These are phyloP conservation scores for Vesta saturnalis DNA, from an alignment of 2,888 invertebrate species.

Conservation along the genomic window DNA sequence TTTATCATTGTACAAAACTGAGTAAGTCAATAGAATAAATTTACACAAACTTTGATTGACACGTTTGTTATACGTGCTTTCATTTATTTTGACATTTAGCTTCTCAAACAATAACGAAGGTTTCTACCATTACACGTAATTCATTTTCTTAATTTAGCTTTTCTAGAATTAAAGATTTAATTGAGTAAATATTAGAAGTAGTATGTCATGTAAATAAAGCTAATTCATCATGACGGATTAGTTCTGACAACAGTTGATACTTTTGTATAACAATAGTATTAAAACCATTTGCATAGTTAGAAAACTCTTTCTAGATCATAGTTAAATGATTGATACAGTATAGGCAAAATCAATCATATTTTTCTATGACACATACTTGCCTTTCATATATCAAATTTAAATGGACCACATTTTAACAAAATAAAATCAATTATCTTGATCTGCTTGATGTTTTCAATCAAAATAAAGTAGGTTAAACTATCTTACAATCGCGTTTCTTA, in stretches of 20 bases:
- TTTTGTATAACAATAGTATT: background rate
- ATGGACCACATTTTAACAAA: background rate
- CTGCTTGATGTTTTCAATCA: background rate
- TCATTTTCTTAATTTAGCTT: no score
- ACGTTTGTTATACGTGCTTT: no score
- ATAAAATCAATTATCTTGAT: background rate
- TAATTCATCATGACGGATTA: background rate
- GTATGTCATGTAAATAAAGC: background rate
- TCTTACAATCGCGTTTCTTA: background rate
- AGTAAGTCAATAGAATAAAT: no score
- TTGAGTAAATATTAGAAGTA: background rate
- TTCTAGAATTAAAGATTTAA: no score
- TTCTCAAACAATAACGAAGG: no score
- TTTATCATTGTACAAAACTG: no score
- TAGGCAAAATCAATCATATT: background rate
- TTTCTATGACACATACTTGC: background rate
- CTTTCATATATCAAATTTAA: background rate
- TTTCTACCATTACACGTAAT: no score
- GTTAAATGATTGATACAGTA: slow-evolving; percentile 1
- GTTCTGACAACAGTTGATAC: background rate
- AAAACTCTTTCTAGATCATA: background rate
- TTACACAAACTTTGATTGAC: no score
- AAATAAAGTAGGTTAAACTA: background rate
- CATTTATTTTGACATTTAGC: no score
- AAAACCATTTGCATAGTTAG: slow-evolving; percentile 1